Percentiles rank a stretch among this genome's conserved stretches.
phyloP scores from a whole-genome alignment of 2,113 vertebrate genomes.

The Nipponia nippon region DNA sequence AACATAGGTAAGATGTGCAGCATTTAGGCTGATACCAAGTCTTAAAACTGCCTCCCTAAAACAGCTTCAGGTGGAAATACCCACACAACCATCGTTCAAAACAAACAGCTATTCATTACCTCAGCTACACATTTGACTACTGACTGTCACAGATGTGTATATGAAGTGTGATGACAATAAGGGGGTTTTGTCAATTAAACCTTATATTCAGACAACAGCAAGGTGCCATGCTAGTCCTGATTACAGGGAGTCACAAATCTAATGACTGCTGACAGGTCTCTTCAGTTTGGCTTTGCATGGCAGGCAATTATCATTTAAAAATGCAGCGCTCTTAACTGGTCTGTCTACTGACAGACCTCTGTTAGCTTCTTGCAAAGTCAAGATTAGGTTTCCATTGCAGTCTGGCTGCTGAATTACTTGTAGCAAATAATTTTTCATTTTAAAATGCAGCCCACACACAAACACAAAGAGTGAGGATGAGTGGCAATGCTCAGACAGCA shows the following conservation, averaged over 20 bases:
- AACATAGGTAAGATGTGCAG: background rate
- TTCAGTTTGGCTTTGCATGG: background rate
- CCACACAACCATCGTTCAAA: background rate
- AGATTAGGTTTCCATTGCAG: background rate
- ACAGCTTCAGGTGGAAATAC: background rate
- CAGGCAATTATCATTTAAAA: background rate
- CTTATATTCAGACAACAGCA: background rate
- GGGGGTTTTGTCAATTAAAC: background rate
- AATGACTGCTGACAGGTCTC: background rate
- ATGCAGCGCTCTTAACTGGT: background rate
- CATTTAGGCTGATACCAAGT: background rate
- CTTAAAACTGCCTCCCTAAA: background rate
- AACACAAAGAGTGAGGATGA: rapidly evolving
- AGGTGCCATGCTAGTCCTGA: background rate
- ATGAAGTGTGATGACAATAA: background rate
- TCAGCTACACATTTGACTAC: background rate
- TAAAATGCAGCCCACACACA: background rate
- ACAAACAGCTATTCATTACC: background rate
- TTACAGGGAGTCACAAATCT: background rate
- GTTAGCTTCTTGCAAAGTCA: background rate
- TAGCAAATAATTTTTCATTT: background rate
- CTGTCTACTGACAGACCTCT: background rate
- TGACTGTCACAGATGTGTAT: background rate
- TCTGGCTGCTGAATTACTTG: background rate
- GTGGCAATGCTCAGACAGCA: background rate